These are phyloP conservation scores for Octomys mimax DNA, from an alignment of 2,797 vertebrate genomes.

Conservation along the genomic window DNA sequence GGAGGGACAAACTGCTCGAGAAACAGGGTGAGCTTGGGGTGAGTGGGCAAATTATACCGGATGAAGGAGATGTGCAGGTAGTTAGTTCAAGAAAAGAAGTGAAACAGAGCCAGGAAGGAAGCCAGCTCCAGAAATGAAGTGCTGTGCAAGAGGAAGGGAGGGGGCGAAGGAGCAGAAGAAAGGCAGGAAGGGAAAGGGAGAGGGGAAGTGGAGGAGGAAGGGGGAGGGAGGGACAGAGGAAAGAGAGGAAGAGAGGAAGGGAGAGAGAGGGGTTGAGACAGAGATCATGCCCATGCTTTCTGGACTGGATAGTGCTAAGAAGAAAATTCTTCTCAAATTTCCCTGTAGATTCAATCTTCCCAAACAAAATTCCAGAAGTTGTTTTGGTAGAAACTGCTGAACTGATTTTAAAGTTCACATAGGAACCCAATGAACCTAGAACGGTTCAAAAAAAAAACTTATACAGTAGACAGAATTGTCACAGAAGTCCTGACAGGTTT, in stretches of 20 bases:
- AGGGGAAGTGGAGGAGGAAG: too few species aligned
- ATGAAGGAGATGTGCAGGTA: neutral
- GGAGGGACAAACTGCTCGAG: neutral
- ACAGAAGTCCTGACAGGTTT: neutral
- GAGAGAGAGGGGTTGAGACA: neutral
- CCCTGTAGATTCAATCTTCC: neutral
- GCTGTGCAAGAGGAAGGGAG: neutral
- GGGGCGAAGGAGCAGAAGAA: neutral
- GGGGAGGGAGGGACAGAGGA: neutral
- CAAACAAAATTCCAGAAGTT: neutral
- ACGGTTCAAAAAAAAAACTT: neutral
- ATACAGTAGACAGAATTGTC: neutral
- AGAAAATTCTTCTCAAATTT: neutral
- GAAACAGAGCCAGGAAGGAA: neutral
- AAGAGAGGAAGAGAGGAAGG: neutral
- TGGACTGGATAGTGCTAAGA: neutral
- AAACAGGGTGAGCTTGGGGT: neutral
- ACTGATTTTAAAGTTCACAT: neutral
- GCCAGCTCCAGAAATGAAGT: neutral
- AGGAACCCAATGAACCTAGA: neutral
- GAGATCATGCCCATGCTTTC: neutral
- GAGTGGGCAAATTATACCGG: neutral
- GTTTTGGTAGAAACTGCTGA: neutral
- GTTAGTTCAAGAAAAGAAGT: neutral
- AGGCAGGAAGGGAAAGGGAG: too few species aligned